Evolutionary conservation across 1,140 invertebrate species (phyloP), one percentile per base, ranked within the genome.

Genomic region (Drosophila chauvacae): DNA sequence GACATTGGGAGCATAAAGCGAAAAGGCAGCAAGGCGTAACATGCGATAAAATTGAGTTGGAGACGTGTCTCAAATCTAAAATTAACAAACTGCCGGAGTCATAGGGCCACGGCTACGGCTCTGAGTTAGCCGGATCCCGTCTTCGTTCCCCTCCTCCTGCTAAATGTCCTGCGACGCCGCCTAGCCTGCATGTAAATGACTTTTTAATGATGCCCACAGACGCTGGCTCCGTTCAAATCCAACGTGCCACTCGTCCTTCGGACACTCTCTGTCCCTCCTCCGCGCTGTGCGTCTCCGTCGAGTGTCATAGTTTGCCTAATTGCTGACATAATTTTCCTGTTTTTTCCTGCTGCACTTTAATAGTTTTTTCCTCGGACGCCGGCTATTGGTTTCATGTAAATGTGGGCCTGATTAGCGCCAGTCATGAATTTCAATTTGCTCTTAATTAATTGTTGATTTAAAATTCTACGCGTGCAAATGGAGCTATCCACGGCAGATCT

Each of bases 51-150:
- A 90, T 90, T 90, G 82, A 90, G 82, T 82, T 73, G 82, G 65
- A 86, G 85, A 90, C 86, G 86, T 90, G 86, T 90, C 77, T 90
- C 86, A 90, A 90, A 90, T 90, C 87, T 86, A 63, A 90, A 90
- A 90, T 90, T 90, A 90, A 90, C 86, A 80, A 86, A 76, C 81
- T 71, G 78, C 64, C 76, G 44, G 55, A 83, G 76, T 68, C 63
- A 70, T n/a, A 28, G 60, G 39, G 42, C 37, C 65, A 51, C 35
- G 57, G 48, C 39, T 37, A 61, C 18, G 63, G 30, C 73, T 39
- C 73, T 55, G 48, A 61, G 80, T 66, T 82, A 77, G 61, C 73
- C 61, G 73, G 51, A 62, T 59, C 56, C 23, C 13, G 11, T 3
- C 23, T n/a, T 4, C 51, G 4, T 56, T 41, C 35, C 28, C n/a